These are phyloP conservation scores for Xenus cinereus DNA, from an alignment of 2,113 vertebrate species.

Conservation along the genomic window DNA sequence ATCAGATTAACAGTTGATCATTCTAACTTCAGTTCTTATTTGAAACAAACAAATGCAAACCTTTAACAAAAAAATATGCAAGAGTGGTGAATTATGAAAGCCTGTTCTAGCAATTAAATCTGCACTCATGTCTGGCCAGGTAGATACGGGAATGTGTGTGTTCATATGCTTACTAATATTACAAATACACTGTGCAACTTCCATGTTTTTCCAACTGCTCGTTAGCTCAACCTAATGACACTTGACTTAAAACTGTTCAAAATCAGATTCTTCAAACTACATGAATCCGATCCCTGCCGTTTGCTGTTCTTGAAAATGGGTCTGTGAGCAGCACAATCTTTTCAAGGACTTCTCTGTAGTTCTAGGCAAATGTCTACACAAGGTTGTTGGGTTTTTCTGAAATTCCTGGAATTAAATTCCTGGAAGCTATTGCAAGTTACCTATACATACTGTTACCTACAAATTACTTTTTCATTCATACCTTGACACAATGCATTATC, in stretches of 20 bases:
- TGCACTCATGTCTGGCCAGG: fast-evolving
- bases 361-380: neutral
- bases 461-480: neutral
- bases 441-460: neutral
- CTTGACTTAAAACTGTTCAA: neutral
- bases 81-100: neutral
- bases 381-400: neutral
- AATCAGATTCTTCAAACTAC: neutral
- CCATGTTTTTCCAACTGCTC: neutral
- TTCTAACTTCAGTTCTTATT: neutral
- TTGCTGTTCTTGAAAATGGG: neutral
- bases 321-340: neutral
- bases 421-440: neutral
- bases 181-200: neutral
- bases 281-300: neutral
- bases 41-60: neutral
- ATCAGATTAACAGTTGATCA: neutral
- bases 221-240: neutral
- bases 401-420: neutral
- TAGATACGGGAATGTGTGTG: neutral
- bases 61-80: neutral
- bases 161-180: neutral
- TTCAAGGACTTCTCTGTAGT: neutral
- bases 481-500: neutral
- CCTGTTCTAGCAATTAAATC: neutral